Evolutionary conservation across 2,888 invertebrate genomes (phyloP), one percentile per base, ranked within the genome.

Genomic region (Amphipoea oculea): DNA sequence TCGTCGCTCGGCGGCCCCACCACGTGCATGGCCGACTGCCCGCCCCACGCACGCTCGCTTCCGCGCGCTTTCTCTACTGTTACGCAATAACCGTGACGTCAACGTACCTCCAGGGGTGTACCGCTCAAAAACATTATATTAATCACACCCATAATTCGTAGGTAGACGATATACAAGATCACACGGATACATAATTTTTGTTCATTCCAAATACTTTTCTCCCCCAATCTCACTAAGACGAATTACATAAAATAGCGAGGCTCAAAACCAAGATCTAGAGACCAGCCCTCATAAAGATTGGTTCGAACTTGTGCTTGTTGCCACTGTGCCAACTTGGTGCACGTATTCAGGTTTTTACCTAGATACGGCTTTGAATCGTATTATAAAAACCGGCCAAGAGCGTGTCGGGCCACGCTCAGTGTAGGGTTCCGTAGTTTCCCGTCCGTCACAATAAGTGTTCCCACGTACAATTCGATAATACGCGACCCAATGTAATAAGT

Each of bases 361-460:
- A 66, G 14, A 60, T 57, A 57, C 12, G 36, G 45, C 23, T 40
- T 23, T 70, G 70, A 67, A 29, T 66, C 40, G 54, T 51, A 51
- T 42, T 63, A 79, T 42, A 66, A 70, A 62, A 69, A 82, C 36
- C 36, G n/a, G n/a, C n/a, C n/a, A n/a, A n/a, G n/a, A n/a, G n/a
- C n/a, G n/a, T n/a, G n/a, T n/a, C n/a, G n/a, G n/a, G n/a, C n/a
- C n/a, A n/a, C n/a, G n/a, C n/a, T n/a, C n/a, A n/a, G n/a, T n/a
- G n/a, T n/a, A n/a, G n/a, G n/a, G n/a, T n/a, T n/a, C n/a, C n/a
- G n/a, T n/a, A n/a, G n/a, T n/a, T n/a, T n/a, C n/a, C n/a, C n/a
- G n/a, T n/a, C n/a, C n/a, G n/a, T n/a, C n/a, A n/a, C n/a, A n/a
- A n/a, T n/a, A n/a, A n/a, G n/a, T n/a, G n/a, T n/a, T n/a, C n/a